Evolutionary conservation across 1,140 invertebrate genomes (phyloP).

Genomic region (Formica exsecta): DNA sequence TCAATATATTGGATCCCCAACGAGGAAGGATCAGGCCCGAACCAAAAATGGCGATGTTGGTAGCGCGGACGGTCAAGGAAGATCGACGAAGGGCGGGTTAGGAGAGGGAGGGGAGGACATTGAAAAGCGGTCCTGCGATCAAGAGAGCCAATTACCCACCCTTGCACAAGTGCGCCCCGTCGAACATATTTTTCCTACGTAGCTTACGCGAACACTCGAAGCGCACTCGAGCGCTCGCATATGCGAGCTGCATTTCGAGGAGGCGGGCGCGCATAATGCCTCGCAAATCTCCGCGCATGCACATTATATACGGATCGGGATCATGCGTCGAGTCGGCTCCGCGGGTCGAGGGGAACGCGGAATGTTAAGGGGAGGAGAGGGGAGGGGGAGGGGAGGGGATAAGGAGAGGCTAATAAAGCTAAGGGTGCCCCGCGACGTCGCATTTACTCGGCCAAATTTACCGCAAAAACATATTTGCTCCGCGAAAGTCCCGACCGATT

Average conservation of each 20-base stretch:
- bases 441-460: conserved; percentile 61
- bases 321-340: conserved; percentile 53
- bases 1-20: conserved; percentile 41
- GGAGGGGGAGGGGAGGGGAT: neutral
- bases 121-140: conserved; percentile 81
- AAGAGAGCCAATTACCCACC: conserved; percentile 84
- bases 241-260: conserved; percentile 66
- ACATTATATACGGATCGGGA: conserved; percentile 61
- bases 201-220: conserved; percentile 78
- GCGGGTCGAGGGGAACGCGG: conserved; percentile 4
- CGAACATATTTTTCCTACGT: conserved; percentile 80
- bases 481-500: conserved; percentile 42
- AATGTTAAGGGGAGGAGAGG: too few relatives aligned
- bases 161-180: conserved; percentile 68
- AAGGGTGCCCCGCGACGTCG: conserved; percentile 54
- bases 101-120: conserved; percentile 59
- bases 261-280: conserved; percentile 61
- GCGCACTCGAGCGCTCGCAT: conserved; percentile 75
- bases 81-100: conserved; percentile 4
- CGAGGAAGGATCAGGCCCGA: conserved; percentile 11
- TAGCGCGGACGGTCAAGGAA: conserved; percentile 47
- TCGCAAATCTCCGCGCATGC: conserved; percentile 59
- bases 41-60: conserved; percentile 32
- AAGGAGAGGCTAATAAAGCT: conserved; percentile 53
- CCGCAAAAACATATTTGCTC: conserved; percentile 62